Base-by-base conservation (phyloP, 2,888 invertebrate genomes). In the Drosophila multiciliata region DNA sequence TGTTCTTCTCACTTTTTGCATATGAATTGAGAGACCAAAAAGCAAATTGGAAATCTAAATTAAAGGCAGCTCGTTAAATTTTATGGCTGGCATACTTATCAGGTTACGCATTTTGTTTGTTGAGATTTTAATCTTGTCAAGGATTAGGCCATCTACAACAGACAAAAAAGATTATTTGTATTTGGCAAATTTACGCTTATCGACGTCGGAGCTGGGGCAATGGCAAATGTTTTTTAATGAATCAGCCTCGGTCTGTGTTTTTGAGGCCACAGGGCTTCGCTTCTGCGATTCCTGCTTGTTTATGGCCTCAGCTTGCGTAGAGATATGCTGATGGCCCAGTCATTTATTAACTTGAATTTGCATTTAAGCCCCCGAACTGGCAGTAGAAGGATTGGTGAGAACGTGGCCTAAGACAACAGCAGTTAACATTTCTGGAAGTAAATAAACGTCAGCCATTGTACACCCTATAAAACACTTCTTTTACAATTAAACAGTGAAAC, bases 181-280 rank as follows among this genome's bases (percentile, higher is more conserved):
- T 83, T 89, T 85, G 84, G 89, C 89, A 85, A 89, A 89, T 85
- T 89, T 89, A 79, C 89, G 87, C 89, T 83, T 87, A 83, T 85
- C 89, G 83, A 59, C 66, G 49, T 62, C 12, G 55, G 6, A 17
- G 55, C n/a, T 36, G 61, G 59, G 36, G 52, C 29, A 50, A 11
- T 17, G 17, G 62, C 45, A 59, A 70, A 77, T 77, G 67, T 61
- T 80, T 77, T 75, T 70, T 77, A 80, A 80, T 80, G 81, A 80
- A 80, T 81, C 70, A 72, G 75, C 61, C 55, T 36, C 20, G 29
- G 54, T 23, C 15, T 8, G 45, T 45, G 45, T 45, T 45, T 45
- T 45, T 45, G 42, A 73, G 66, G n/a, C 35, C 20, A 35, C 17
- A 32, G 32, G 45, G 32, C 64, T 38, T 60, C 40, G 62, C 40